Evolutionary conservation across 2,113 vertebrate genomes (phyloP).

Genomic region (Ramphastos sulfuratus): DNA sequence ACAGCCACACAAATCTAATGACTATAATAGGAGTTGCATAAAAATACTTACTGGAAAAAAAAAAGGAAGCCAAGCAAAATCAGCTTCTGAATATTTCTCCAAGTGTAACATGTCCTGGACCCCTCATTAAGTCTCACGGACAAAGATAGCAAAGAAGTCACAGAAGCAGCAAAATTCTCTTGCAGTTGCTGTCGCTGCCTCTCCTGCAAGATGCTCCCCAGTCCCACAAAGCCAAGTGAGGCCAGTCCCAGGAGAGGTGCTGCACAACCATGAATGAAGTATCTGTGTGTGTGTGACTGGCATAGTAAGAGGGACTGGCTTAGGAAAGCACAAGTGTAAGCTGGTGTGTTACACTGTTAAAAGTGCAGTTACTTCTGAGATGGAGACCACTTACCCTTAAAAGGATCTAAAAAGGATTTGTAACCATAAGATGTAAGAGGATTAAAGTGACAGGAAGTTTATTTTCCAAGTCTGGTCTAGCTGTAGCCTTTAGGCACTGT

Average conservation of each 20-base stretch:
- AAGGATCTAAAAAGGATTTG: not conserved
- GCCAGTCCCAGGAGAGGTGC: not conserved
- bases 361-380: not conserved
- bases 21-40: slow-evolving; percentile 28
- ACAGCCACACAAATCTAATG: slow-evolving; percentile 33
- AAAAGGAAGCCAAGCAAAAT: not conserved
- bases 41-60: slow-evolving; percentile 7
- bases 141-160: not conserved
- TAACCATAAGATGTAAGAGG: not conserved
- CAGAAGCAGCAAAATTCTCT: not conserved
- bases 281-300: accelerated
- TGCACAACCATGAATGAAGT: not conserved
- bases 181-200: not conserved
- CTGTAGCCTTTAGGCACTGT: not conserved
- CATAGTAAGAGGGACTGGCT: not conserved
- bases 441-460: not conserved
- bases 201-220: not conserved
- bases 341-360: not conserved
- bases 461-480: not conserved
- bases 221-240: not conserved
- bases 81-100: not conserved
- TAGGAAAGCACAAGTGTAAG: not conserved
- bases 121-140: accelerated
- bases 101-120: not conserved
- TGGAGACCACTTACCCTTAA: not conserved